Percentiles rank a stretch among this genome's conserved stretches.
phyloP scores from a whole-genome alignment of 2,113 vertebrate genomes.

The Trogon surrucura region DNA sequence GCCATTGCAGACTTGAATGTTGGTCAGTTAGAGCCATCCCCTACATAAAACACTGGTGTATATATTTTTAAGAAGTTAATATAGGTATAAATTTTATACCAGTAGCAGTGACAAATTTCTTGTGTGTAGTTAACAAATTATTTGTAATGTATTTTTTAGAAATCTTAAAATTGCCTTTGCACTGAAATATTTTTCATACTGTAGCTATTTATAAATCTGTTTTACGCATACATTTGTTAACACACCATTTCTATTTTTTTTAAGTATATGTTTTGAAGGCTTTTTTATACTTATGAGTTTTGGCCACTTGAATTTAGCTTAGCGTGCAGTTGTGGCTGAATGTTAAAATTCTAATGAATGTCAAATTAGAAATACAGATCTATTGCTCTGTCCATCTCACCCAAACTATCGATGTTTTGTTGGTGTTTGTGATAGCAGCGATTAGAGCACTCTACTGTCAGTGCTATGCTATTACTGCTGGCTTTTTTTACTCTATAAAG shows the following conservation, averaged over 20 bases:
- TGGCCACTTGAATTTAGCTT: conserved; percentile 69
- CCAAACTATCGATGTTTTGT: background rate
- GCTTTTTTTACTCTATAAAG: background rate
- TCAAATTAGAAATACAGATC: conserved; percentile 30
- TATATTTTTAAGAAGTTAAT: conserved; percentile 69
- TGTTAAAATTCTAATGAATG: conserved; percentile 59
- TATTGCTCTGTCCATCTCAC: conserved; percentile 2
- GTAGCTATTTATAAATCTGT: conserved; percentile 80
- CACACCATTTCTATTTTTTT: conserved; percentile 75
- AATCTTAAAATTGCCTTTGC: conserved; percentile 81
- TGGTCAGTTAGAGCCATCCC: conserved; percentile 41
- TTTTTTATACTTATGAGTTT: conserved; percentile 74
- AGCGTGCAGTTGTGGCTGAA: conserved; percentile 47
- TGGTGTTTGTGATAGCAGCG: background rate
- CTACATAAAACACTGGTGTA: conserved; percentile 66
- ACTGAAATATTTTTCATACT: conserved; percentile 83
- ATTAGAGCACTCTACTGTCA: background rate
- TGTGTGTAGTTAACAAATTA: conserved; percentile 77
- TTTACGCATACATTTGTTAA: conserved; percentile 75
- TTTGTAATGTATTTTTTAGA: conserved; percentile 83
- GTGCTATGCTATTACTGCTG: background rate
- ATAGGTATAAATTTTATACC: conserved; percentile 61
- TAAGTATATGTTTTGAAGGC: conserved; percentile 76
- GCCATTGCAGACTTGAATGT: conserved; percentile 43
- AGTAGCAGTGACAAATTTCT: conserved; percentile 68